Evolutionary conservation across 2,888 invertebrate genomes (phyloP), one percentile per base, ranked within the genome.

Genomic region (Agonopterix alstromeriana): DNA sequence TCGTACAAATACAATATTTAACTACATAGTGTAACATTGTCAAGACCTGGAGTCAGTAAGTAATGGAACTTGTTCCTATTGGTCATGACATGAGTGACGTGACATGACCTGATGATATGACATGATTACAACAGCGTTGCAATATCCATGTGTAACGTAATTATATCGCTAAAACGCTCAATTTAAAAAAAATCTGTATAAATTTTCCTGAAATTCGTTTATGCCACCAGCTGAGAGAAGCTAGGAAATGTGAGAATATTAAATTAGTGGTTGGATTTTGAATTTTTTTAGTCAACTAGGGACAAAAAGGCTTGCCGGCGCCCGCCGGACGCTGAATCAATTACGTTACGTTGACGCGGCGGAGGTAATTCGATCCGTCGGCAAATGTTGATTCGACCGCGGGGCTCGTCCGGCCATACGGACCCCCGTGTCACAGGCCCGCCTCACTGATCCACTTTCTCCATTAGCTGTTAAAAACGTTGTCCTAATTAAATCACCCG

Each of bases 371-470:
- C 83, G 77, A 87, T 85, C 82, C 74, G 70, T 74, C 70, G 71
- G 85, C 68, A 86, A 87, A 87, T 84, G 87, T 87, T 88, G 86
- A 80, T 85, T 82, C 67, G 84, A 75, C 82, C 84, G 74, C 75
- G 63, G 75, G 79, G 72, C 70, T 72, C 65, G 66, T 61, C 66
- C 67, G 54, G 45, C 48, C 50, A 48, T 47, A 56, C 51, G 10
- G n/a, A 8, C 42, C 42, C 46, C 53, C 50, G 46, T 46, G 45
- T 27, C 50, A 47, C 56, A 55, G 60, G 55, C 61, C 55, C 59
- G 62, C 60, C 67, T 67, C 65, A 61, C 67, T 78, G 74, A 76
- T 81, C 76, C 61, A 77, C 69, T 75, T 73, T 70, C 58, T 36
- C 58, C 60, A 64, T 65, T 67, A 67, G 56, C 60, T 55, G 55